These are phyloP conservation scores for Thera britannica DNA, from an alignment of 2,888 invertebrate genomes.

Conservation along the genomic window DNA sequence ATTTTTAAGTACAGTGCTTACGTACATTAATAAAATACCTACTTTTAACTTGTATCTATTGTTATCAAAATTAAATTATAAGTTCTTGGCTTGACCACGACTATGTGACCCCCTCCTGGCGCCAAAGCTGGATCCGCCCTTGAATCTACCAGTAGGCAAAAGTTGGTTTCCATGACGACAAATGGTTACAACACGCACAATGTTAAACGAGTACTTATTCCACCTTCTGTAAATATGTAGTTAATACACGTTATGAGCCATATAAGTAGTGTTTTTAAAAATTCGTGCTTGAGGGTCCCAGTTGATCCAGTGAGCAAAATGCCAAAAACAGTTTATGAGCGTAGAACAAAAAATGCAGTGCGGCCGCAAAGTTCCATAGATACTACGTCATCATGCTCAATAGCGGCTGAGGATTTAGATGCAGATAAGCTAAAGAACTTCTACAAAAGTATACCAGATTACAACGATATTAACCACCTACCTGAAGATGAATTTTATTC, in stretches of 20 bases:
- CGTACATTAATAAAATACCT: no score
- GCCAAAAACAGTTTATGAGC: conserved; percentile 89
- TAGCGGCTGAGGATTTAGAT: conserved; percentile 68
- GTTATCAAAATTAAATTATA: no score
- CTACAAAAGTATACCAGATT: conserved; percentile 92
- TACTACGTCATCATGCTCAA: conserved; percentile 64
- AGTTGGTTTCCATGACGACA: conserved; percentile 39
- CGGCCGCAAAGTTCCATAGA: conserved; percentile 58
- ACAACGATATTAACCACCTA: conserved; percentile 90
- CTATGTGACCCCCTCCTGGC: no score
- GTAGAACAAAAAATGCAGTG: conserved; percentile 62
- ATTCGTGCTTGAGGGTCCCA: conserved; percentile 89
- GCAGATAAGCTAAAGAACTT: conserved; percentile 88
- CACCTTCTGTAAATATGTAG: conserved; percentile 16
- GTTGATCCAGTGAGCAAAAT: conserved; percentile 89
- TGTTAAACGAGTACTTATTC: neutral
- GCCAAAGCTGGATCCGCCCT: no score
- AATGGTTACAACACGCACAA: conserved; percentile 39
- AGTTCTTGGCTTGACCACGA: no score
- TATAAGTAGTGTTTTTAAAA: conserved; percentile 86
- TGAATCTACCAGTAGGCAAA: no score
- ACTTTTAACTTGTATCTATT: no score
- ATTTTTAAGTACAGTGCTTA: no score
- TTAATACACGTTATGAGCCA: conserved; percentile 66
- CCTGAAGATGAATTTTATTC: conserved; percentile 90